Base-by-base conservation (phyloP, 2,888 invertebrate species). In the Laspeyria flexula region DNA sequence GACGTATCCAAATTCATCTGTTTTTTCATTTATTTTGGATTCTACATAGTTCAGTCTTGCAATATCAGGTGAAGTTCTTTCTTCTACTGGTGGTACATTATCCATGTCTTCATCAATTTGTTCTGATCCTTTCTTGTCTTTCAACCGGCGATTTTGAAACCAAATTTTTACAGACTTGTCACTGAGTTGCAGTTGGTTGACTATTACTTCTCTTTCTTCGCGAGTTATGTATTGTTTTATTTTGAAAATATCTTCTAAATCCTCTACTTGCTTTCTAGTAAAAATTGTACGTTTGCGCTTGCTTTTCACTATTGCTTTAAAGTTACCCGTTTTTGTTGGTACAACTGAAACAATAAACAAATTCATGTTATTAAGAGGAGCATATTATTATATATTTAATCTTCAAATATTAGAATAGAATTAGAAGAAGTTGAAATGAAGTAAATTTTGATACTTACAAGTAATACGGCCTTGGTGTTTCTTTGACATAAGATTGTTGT, bases 111-210 rank as follows among this genome's bases (percentile, higher is more conserved):
- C 44, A 7, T 21, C 43, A 21, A 21, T 38, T 10, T 56, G 21
- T 0, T 71, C 60, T 9, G 59, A 79, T 41, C 93, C 93, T 67
- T 93, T 94, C 72, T 95, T 95, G 60, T 76, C 83, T 62, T 95
- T 95, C 94, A 96, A 95, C 0, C 96, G 84, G 0, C 96, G 90
- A 75, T 96, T 96, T 75, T 96, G 96, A 74, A 96, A 96, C 96
- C 96, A 96, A 10, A 96, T 95, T 81, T 96, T 96, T 31, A 96
- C 94, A 67, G 96, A 95, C 41, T 95, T 88, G 69, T 96, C 96
- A 6, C 93, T 93, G 0, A 96, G 85, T 47, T 90, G 88, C 0
- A 96, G 85, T 3, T 85, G 75, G 0, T 93, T 79, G 0, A 95
- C 95, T 77, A 97, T 88, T 52, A 94, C 92, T 48, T 95, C 94